Evolutionary conservation across 2,797 vertebrate genomes (phyloP).

Genomic region (Remorina albescens): DNA sequence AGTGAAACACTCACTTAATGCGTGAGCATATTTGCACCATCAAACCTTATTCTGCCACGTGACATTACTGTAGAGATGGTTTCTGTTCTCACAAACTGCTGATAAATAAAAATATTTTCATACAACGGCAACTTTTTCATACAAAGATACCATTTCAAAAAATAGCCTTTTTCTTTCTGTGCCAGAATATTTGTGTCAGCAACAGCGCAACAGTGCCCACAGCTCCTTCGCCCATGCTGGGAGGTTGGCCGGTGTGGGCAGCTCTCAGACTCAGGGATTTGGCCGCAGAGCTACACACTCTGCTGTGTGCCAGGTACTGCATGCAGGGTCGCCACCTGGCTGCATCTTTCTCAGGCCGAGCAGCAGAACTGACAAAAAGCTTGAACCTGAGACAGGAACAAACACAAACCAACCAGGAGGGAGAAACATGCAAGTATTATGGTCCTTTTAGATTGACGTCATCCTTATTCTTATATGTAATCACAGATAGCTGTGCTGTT

Average conservation of each 20-base stretch:
- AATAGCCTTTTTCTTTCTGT: slow-evolving; percentile 2
- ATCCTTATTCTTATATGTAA: not conserved
- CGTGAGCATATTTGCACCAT: not conserved
- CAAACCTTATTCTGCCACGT: not conserved
- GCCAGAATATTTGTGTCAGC: slow-evolving; percentile 13
- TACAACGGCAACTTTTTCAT: not conserved
- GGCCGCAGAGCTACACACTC: slow-evolving; percentile 54
- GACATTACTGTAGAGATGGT: not conserved
- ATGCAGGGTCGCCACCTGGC: slow-evolving; percentile 82
- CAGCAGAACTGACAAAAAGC: slow-evolving; percentile 38
- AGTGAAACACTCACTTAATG: not conserved
- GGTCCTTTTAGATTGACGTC: not conserved
- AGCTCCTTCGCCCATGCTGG: slow-evolving; percentile 39
- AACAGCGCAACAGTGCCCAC: slow-evolving; percentile 22
- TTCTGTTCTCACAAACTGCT: not conserved
- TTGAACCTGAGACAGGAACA: slow-evolving; percentile 38
- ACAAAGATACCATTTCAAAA: no score
- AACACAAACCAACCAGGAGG: slow-evolving; percentile 15
- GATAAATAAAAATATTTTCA: not conserved
- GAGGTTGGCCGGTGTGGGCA: slow-evolving; percentile 56
- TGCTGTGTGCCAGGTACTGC: slow-evolving; percentile 70
- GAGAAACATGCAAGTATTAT: slow-evolving; percentile 7
- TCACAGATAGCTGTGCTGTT: not conserved
- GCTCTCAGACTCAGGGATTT: slow-evolving; percentile 65
- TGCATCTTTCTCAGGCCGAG: slow-evolving; percentile 58